phyloP scores from a whole-genome alignment of 2,888 invertebrate species.

The Meandrusa payeni region DNA sequence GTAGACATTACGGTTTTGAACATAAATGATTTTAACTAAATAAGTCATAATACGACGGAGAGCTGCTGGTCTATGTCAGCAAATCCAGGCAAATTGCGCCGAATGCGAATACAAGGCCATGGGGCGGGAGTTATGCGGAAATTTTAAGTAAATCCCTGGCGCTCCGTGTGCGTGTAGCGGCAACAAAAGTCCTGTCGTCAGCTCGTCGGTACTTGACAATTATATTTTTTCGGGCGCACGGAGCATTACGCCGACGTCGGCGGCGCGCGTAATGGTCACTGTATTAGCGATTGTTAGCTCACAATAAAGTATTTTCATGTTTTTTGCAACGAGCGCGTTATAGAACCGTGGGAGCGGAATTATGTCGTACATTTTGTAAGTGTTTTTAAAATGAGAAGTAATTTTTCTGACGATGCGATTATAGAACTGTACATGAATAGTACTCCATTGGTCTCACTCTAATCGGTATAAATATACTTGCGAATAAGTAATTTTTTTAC shows the following conservation, averaged over 20 bases:
- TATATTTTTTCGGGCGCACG: slow-evolving; percentile 36
- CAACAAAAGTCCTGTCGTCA: too few species aligned
- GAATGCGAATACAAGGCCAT: slow-evolving; percentile 34
- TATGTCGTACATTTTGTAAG: slow-evolving; percentile 15
- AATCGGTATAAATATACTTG: too few species aligned
- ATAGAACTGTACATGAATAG: too few species aligned
- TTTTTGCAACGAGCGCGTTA: slow-evolving; percentile 30
- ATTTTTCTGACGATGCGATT: too few species aligned
- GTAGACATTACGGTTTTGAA: too few species aligned
- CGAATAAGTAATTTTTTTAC: too few species aligned
- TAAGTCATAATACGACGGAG: neutral
- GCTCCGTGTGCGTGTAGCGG: neutral
- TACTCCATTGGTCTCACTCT: too few species aligned
- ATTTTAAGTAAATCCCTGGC: slow-evolving; percentile 62
- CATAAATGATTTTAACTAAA: too few species aligned
- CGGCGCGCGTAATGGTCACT: slow-evolving; percentile 48
- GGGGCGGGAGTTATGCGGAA: slow-evolving; percentile 53
- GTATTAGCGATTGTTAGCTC: slow-evolving; percentile 53
- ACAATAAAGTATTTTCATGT: slow-evolving; percentile 33
- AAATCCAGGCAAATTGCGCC: slow-evolving; percentile 51
- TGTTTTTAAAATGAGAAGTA: too few species aligned
- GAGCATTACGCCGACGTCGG: slow-evolving; percentile 49
- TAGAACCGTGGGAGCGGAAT: slow-evolving; percentile 27
- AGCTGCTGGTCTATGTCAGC: slow-evolving; percentile 28
- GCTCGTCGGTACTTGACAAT: slow-evolving; percentile 30